A percentile compares a stretch with the other conserved stretches of the same genome.
These are phyloP conservation scores for Illadopsis cleaveri DNA, from an alignment of 2,113 vertebrate genomes.

Conservation along the genomic window DNA sequence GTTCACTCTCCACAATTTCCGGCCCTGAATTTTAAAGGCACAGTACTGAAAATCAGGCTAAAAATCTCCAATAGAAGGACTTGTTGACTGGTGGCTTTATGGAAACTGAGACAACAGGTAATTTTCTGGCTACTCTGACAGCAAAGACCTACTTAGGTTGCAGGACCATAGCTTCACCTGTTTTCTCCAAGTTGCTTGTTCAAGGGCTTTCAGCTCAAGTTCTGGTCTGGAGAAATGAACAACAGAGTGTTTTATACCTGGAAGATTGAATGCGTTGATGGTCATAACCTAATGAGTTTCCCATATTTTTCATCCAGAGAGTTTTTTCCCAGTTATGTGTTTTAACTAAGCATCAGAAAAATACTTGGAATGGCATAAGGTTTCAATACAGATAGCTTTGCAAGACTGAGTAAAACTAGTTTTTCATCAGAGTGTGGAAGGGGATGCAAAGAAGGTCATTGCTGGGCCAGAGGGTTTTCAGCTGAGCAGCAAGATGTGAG, in stretches of 20 bases:
- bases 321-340: background rate
- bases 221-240: background rate
- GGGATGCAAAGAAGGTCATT: background rate
- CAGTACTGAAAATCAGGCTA: background rate
- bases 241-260: background rate
- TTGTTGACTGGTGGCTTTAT: background rate
- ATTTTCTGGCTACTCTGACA: background rate
- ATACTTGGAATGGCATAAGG: background rate
- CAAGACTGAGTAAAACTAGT: background rate
- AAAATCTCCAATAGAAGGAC: background rate
- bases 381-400: background rate
- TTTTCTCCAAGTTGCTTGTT: background rate
- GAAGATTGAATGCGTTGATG: background rate
- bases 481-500: background rate
- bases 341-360: background rate
- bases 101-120: background rate
- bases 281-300: background rate
- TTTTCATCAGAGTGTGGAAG: background rate
- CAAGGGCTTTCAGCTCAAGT: background rate
- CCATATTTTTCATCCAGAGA: background rate
- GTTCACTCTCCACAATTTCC: background rate
- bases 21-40: background rate
- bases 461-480: background rate
- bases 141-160: background rate
- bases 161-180: background rate